A percentile compares a stretch with the other conserved stretches of the same genome.
Conservation (phyloP, 2,113 vertebrate species). For the Syrrhaptes paradoxus region DNA sequence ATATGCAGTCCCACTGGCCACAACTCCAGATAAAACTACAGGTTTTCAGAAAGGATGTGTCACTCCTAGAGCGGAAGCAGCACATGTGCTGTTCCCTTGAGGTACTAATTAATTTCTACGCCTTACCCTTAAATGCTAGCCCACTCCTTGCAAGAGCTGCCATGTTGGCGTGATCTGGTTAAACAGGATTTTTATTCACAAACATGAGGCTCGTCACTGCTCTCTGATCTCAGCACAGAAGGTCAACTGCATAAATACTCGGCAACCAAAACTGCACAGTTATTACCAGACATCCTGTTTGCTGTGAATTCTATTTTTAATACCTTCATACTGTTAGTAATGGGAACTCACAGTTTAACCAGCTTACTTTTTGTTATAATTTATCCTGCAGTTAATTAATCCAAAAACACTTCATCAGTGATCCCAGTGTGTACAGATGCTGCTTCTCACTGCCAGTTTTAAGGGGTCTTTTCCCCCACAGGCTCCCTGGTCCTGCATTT, state of each 20-base stretch:
- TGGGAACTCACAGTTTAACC: background rate
- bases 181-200: background rate
- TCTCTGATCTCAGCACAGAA: slow-evolving; percentile 19
- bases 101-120: background rate
- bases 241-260: background rate
- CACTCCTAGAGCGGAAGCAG: background rate
- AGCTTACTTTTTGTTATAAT: background rate
- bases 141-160: background rate
- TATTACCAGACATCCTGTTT: slow-evolving; percentile 46
- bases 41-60: background rate
- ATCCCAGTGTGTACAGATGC: background rate
- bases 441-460: background rate
- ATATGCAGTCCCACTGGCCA: background rate
- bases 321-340: background rate
- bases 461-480: accelerated
- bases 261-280: background rate
- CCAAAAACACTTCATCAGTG: background rate
- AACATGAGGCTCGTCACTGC: background rate
- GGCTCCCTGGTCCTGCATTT: background rate
- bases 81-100: accelerated
- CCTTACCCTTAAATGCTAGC: background rate
- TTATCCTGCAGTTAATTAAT: background rate
- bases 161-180: background rate
- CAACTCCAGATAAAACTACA: background rate
- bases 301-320: slow-evolving; percentile 26